Conservation (phyloP, 2,888 invertebrate genomes). For the Mallateleia sp. region DNA sequence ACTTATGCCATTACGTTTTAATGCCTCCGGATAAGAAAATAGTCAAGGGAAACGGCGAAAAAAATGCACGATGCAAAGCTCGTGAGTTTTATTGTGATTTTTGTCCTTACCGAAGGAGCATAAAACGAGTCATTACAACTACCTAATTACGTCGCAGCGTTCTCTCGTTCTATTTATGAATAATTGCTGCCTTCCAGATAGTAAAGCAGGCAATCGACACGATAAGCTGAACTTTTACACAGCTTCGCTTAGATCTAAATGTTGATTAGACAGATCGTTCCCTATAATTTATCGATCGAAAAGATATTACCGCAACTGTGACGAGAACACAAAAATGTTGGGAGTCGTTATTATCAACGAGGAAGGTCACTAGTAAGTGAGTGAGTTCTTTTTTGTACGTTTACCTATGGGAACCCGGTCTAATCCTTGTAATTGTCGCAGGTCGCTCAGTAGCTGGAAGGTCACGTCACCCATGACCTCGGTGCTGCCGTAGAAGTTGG, state of each 20-base stretch:
- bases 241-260: slow-evolving; percentile 28
- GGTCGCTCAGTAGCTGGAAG: slow-evolving; percentile 92
- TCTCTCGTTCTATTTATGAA: slow-evolving; percentile 49
- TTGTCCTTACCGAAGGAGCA: slow-evolving; percentile 39
- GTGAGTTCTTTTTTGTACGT: slow-evolving; percentile 74
- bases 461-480: slow-evolving; percentile 98
- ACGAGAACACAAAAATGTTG: neutral
- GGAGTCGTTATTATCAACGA: neutral
- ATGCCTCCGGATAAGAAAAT: slow-evolving; percentile 42
- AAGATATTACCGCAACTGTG: slow-evolving; percentile 28
- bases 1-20: slow-evolving; percentile 28
- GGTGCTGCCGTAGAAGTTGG: slow-evolving; percentile 97
- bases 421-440: slow-evolving; percentile 91
- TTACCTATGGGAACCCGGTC: slow-evolving; percentile 96
- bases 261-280: slow-evolving; percentile 14
- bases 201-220: slow-evolving; percentile 5
- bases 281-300: slow-evolving; percentile 22
- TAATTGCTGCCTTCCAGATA: slow-evolving; percentile 46
- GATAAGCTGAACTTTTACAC: slow-evolving; percentile 25
- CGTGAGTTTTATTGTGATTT: slow-evolving; percentile 32
- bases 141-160: slow-evolving; percentile 36
- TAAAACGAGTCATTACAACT: slow-evolving; percentile 43
- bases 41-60: slow-evolving; percentile 57
- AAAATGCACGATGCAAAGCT: slow-evolving; percentile 41
- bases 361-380: neutral